Evolutionary conservation across 2,797 vertebrate genomes (phyloP).

Genomic region (Gastrophryne carolinensis): DNA sequence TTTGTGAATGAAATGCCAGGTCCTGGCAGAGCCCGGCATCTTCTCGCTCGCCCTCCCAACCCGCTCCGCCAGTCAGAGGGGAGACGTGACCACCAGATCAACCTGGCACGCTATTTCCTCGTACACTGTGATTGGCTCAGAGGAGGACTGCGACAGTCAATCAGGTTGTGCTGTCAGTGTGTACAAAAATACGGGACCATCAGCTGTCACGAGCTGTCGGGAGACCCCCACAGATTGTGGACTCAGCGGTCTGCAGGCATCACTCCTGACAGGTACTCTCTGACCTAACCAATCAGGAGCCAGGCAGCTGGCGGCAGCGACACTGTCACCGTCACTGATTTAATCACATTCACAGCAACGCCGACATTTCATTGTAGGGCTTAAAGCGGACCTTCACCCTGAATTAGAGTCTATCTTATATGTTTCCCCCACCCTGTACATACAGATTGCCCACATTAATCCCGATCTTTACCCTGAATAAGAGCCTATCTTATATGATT

Average conservation of each 20-base stretch:
- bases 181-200: not conserved
- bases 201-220: not conserved
- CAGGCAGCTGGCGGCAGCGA: no score
- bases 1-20: constrained; percentile 6
- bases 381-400: no score
- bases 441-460: no score
- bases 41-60: not conserved
- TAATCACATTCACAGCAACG: no score
- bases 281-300: no score
- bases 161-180: not conserved
- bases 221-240: not conserved
- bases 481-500: no score
- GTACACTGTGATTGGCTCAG: constrained; percentile 18
- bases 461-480: no score
- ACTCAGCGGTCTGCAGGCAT: not conserved
- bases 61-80: not conserved
- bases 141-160: not conserved
- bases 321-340: no score
- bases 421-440: no score
- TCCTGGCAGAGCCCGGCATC: not conserved
- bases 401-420: no score
- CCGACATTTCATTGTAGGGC: no score
- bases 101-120: constrained; percentile 24
- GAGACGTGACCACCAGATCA: constrained; percentile 9
- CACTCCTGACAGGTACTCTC: not conserved